A percentile compares a stretch with the other conserved stretches of the same genome.
These are phyloP conservation scores for Choristoneura fumiferana DNA, from an alignment of 1,140 invertebrate species.

Conservation along the genomic window DNA sequence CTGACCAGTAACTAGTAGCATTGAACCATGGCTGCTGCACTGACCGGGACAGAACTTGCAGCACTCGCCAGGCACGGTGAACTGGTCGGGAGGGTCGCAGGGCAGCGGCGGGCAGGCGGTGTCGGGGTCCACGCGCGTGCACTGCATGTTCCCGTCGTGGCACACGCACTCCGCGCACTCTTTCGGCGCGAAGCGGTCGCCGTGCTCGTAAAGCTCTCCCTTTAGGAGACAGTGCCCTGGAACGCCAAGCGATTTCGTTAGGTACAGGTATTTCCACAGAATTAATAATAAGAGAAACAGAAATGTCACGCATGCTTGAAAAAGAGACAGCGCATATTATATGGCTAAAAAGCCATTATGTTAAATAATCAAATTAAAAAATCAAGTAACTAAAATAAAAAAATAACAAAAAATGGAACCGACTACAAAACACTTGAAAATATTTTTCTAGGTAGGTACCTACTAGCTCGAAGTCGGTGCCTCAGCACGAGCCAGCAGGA, in stretches of 20 bases:
- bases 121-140: conserved; percentile 85
- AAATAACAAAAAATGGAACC: no score
- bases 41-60: conserved; percentile 95
- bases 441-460: no score
- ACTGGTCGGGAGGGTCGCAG: conserved; percentile 88
- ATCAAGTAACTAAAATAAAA: no score
- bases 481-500: no score
- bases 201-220: conserved; percentile 90
- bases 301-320: no score
- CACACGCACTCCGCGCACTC: conserved; percentile 88
- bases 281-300: no score
- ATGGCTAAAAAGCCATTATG: no score
- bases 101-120: conserved; percentile 87
- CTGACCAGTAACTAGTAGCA: no score
- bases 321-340: no score
- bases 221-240: conserved; percentile 89
- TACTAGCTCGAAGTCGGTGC: no score
- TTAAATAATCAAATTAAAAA: no score
- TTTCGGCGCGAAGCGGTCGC: conserved; percentile 85
- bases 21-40: conserved; percentile 13
- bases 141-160: conserved; percentile 89
- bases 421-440: no score
- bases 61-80: conserved; percentile 90
- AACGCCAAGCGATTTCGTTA: neutral
- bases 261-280: neutral